phyloP scores from a whole-genome alignment of 2,113 vertebrate species.

The Gallinago undulata region DNA sequence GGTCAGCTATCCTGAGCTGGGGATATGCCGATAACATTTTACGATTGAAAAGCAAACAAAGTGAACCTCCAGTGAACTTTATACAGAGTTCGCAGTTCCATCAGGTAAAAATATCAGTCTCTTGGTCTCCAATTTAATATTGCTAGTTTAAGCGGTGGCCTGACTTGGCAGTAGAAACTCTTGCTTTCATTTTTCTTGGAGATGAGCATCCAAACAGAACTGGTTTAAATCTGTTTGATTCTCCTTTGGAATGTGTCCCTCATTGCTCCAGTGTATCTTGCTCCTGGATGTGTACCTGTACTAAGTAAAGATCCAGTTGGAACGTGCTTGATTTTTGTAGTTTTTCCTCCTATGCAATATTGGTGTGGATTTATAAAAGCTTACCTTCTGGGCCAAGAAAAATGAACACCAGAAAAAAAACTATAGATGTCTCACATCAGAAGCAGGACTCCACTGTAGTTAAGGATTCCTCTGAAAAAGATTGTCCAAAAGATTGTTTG shows the following conservation, averaged over 20 bases:
- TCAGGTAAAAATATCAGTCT: conserved; percentile 77
- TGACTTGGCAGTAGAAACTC: not conserved
- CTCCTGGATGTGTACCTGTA: not conserved
- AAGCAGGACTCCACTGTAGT: not conserved
- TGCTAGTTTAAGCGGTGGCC: not conserved
- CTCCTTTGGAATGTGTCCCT: not conserved
- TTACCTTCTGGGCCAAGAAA: not conserved
- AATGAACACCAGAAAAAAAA: not conserved
- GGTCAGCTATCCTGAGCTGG: conserved; percentile 99
- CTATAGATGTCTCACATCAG: not conserved
- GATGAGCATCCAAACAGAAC: not conserved
- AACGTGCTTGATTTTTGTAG: not conserved
- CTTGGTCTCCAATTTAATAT: not conserved
- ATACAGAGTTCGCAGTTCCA: conserved; percentile 95
- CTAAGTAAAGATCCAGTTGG: not conserved
- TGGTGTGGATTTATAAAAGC: not conserved
- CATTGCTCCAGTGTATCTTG: not conserved
- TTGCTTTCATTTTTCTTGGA: not conserved
- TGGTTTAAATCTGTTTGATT: not conserved
- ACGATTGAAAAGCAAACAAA: conserved; percentile 96
- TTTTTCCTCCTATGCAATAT: not conserved
- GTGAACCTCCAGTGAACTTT: conserved; percentile 94
- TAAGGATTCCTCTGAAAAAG: not conserved
- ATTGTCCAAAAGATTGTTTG: not conserved
- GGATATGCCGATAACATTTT: conserved; percentile 94